Base-by-base conservation (phyloP, 2,797 vertebrate genomes). In the Betta splendens region DNA sequence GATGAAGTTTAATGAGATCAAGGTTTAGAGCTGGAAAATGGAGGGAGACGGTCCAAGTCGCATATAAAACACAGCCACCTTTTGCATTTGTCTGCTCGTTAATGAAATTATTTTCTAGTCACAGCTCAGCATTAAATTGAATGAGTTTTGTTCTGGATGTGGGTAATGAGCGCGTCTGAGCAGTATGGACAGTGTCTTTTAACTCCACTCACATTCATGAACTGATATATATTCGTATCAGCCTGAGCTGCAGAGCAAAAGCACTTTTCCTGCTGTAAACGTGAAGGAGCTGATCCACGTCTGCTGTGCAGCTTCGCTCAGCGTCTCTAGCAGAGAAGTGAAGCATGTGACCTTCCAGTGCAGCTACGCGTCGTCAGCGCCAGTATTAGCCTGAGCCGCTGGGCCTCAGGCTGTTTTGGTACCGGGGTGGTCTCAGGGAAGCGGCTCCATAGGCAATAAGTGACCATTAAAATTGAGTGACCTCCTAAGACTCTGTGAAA, bases 381-480 rank as follows among this genome's bases (percentile, higher is more conserved):
- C 80, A 73, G 73, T 80, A 84, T 87, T 85, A 87, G 60, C 58
- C 40, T 72, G 82, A 85, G 71, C 85, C 78, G 54, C 62, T 69
- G 57, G 65, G 80, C 80, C 72, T 21, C 58, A 22, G 81, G 80
- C 70, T 82, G 80, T 90, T 91, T 86, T 77, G 80, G 69, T 74
- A 74, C 82, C 1, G 59, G 89, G 90, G 91, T 92, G 91, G 91
- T 91, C 89, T 45, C 11, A 20, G 43, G 71, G 75, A 74, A 84
- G 70, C 54, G 40, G 71, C 81, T 89, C 87, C 80, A 75, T 72
- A 75, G 79, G 86, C 87, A 89, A 89, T 89, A 90, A 90, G 85
- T 87, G 87, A 91, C 88, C 91, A 87, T 89, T 90, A 85, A 89
- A 92, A 90, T 85, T 52, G 76, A 67, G 72, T 84, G 88, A 92